These are phyloP conservation scores for Pogona vitticeps DNA, from an alignment of 2,113 vertebrate species.

Conservation along the genomic window DNA sequence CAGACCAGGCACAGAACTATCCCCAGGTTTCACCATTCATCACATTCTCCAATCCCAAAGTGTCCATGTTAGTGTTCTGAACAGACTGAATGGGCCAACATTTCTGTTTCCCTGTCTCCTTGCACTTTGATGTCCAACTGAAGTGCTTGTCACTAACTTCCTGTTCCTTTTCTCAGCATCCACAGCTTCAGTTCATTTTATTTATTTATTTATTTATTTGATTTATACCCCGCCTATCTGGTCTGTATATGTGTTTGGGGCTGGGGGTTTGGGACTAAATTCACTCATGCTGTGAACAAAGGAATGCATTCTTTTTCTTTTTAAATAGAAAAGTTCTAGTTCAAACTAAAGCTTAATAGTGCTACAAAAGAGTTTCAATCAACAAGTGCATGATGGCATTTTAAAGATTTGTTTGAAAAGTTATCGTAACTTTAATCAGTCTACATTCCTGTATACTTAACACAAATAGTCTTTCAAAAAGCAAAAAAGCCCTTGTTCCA, in stretches of 20 bases:
- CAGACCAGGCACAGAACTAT: too few species aligned
- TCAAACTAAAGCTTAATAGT: not conserved
- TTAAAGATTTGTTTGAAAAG: conserved; percentile 12
- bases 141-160: not conserved
- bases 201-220: not conserved
- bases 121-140: not conserved
- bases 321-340: not conserved
- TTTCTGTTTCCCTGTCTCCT: not conserved
- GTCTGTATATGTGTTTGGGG: not conserved
- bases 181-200: not conserved
- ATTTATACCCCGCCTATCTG: not conserved
- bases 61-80: too few species aligned
- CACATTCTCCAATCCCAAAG: not conserved
- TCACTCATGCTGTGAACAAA: not conserved
- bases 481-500: not conserved
- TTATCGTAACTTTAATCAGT: conserved; percentile 23
- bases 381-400: not conserved
- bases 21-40: not conserved
- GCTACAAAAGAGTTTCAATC: conserved; percentile 7
- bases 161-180: not conserved
- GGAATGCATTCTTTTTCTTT: not conserved
- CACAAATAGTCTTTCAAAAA: conserved; percentile 15
- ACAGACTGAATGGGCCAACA: not conserved
- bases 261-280: not conserved
- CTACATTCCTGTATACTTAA: conserved; percentile 17